Conservation (phyloP, 2,888 invertebrate species). For the Eupithecia subfuscata region DNA sequence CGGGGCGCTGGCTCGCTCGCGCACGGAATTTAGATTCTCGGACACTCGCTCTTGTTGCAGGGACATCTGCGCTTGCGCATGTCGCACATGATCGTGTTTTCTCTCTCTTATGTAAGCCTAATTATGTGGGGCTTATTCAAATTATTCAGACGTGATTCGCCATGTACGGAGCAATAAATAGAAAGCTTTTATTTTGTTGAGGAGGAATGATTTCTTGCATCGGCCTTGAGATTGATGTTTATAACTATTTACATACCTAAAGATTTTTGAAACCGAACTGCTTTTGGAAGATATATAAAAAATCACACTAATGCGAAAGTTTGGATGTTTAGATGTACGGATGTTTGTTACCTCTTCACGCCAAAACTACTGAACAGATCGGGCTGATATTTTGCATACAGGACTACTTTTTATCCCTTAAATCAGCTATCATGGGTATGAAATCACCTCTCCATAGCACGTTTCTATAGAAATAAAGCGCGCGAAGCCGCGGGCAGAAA, state of each 20-base stretch:
- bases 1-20: slow-evolving; percentile 54
- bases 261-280: neutral
- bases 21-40: slow-evolving; percentile 62
- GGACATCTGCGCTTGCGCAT: slow-evolving; percentile 67
- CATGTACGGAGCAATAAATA: slow-evolving; percentile 38
- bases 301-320: too few relatives aligned
- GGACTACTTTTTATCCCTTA: too few relatives aligned
- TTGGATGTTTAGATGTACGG: too few relatives aligned
- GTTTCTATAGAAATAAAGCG: too few relatives aligned
- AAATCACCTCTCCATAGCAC: too few relatives aligned
- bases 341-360: too few relatives aligned
- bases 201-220: neutral
- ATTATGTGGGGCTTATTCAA: slow-evolving; percentile 47
- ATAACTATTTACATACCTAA: neutral
- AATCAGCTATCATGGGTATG: too few relatives aligned
- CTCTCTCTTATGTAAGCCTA: slow-evolving; percentile 58
- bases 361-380: too few relatives aligned
- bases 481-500: too few relatives aligned
- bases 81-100: slow-evolving; percentile 58
- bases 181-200: slow-evolving; percentile 36
- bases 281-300: neutral
- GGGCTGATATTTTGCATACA: too few relatives aligned
- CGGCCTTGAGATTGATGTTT: neutral
- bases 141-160: slow-evolving; percentile 43
- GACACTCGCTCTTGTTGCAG: slow-evolving; percentile 65